Evolutionary conservation across 1,140 invertebrate species (phyloP).

Genomic region (Saccostrea glomerata): DNA sequence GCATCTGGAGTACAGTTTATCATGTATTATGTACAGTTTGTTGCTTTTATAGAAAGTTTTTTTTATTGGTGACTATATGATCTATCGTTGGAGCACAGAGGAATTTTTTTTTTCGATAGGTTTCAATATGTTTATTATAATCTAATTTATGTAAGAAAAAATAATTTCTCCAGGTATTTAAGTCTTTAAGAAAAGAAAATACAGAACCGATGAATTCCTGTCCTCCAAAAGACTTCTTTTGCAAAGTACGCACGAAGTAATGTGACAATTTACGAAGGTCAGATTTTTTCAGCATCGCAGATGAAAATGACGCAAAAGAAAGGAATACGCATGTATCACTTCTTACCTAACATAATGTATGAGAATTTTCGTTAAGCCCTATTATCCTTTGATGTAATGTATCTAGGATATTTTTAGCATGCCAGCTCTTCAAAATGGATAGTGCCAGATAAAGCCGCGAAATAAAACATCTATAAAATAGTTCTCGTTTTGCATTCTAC

Average conservation of each 20-base stretch:
- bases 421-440: not conserved
- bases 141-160: not conserved
- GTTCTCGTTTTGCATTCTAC: not conserved
- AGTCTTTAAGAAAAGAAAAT: too few relatives aligned
- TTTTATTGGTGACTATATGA: not conserved
- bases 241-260: too few relatives aligned
- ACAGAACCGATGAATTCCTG: not conserved
- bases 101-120: not conserved
- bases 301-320: not conserved
- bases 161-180: too few relatives aligned
- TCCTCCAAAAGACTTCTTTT: too few relatives aligned
- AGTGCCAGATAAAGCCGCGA: not conserved
- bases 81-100: not conserved
- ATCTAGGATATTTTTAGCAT: not conserved
- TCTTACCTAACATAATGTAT: slow-evolving; percentile 5
- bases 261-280: too few relatives aligned
- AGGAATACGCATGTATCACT: not conserved
- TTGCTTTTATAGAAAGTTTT: not conserved
- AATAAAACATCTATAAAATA: not conserved
- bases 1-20: not conserved
- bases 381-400: not conserved
- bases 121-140: not conserved
- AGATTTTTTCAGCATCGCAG: not conserved
- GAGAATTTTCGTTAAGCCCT: not conserved
- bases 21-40: not conserved